Percentiles rank a stretch among this genome's conserved stretches.
Evolutionary conservation across 1,140 invertebrate species (phyloP).

Genomic region (Lordiphosa collinella): DNA sequence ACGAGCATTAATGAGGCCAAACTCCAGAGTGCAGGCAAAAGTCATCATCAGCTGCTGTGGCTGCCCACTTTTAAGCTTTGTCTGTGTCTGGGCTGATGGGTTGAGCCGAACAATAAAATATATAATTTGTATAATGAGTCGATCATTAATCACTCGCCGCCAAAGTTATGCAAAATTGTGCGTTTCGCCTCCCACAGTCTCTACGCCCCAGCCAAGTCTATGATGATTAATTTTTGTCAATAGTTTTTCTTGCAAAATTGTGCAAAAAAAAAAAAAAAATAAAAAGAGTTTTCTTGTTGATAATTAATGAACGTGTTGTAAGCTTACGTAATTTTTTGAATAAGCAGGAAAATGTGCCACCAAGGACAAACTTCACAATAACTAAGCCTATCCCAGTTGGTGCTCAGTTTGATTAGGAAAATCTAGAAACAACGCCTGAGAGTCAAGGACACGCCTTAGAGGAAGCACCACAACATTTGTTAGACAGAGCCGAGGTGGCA

Average conservation of each 20-base stretch:
- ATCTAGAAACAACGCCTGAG: too few species aligned
- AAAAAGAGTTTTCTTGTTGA: conserved; percentile 16
- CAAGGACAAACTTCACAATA: neutral
- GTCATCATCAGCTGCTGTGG: too few species aligned
- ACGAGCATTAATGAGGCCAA: too few species aligned
- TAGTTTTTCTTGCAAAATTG: conserved; percentile 9
- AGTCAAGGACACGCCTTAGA: too few species aligned
- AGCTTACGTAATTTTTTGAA: too few species aligned
- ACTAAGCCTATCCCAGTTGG: too few species aligned
- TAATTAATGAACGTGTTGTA: conserved; percentile 48
- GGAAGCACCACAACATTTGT: too few species aligned
- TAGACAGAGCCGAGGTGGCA: too few species aligned
- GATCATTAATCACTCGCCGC: conserved; percentile 59
- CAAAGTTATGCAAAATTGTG: conserved; percentile 25
- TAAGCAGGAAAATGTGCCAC: too few species aligned
- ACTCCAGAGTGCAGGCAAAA: too few species aligned
- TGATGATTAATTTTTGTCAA: conserved; percentile 8
- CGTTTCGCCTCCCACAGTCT: conserved; percentile 1
- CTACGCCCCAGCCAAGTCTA: neutral
- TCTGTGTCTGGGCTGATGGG: conserved; percentile 7
- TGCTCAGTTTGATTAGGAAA: too few species aligned
- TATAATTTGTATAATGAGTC: conserved; percentile 63
- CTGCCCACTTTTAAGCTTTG: too few species aligned
- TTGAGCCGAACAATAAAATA: conserved; percentile 34
- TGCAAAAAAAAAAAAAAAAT: conserved; percentile 9